Evolutionary conservation across 2,888 invertebrate genomes (phyloP).

Genomic region (Dusona sp.): DNA sequence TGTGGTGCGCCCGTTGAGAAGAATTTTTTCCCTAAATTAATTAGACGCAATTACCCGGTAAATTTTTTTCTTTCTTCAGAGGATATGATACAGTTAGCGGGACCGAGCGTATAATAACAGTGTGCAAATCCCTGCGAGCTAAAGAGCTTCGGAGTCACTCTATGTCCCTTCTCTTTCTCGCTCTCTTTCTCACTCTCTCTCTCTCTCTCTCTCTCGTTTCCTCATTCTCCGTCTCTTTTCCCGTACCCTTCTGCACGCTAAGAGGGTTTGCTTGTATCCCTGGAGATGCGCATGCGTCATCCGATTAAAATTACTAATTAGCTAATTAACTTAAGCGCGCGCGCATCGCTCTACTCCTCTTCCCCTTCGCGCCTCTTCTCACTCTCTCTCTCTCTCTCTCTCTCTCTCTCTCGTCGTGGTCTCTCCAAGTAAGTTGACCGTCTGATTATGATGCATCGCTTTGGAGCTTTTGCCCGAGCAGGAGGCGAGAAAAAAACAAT

Average conservation of each 20-base stretch:
- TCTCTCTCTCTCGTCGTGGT: slow-evolving; percentile 16
- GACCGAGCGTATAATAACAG: slow-evolving; percentile 55
- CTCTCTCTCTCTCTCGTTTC: slow-evolving; percentile 58
- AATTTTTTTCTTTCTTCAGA: slow-evolving; percentile 67
- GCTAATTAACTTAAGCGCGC: slow-evolving; percentile 84
- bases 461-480: slow-evolving; percentile 59
- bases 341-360: slow-evolving; percentile 68
- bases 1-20: slow-evolving; percentile 63
- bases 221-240: slow-evolving; percentile 37
- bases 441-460: slow-evolving; percentile 83
- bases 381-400: slow-evolving; percentile 55
- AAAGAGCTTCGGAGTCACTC: slow-evolving; percentile 63
- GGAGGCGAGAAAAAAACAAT: slow-evolving; percentile 18
- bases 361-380: slow-evolving; percentile 19
- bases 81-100: slow-evolving; percentile 66
- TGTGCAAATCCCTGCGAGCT: slow-evolving; percentile 56
- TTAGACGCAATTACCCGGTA: slow-evolving; percentile 82
- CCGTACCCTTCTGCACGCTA: slow-evolving; percentile 78
- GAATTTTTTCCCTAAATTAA: slow-evolving; percentile 84
- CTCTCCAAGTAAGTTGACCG: slow-evolving; percentile 82
- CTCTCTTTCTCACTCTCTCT: slow-evolving; percentile 51
- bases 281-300: slow-evolving; percentile 85
- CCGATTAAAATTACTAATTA: slow-evolving; percentile 85
- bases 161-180: slow-evolving; percentile 17
- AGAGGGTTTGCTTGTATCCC: slow-evolving; percentile 85